These are phyloP conservation scores for Nautilus pompilius DNA, from an alignment of 1,140 invertebrate species.

Conservation along the genomic window DNA sequence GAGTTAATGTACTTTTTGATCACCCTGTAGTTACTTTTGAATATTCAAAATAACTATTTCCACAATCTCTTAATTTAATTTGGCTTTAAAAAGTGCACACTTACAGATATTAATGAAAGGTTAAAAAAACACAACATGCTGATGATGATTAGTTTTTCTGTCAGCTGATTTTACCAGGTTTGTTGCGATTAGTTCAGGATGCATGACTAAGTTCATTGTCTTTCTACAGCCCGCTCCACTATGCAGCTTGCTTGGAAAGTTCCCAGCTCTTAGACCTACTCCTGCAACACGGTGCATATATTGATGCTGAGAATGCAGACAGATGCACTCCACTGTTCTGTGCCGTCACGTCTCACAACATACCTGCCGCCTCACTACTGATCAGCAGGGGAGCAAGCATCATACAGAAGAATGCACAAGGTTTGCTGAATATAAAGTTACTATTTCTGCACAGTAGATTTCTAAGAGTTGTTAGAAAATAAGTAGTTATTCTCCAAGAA, in stretches of 20 bases:
- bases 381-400: slow-evolving; percentile 42
- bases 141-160: background rate
- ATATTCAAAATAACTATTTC: too few species aligned
- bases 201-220: background rate
- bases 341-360: slow-evolving; percentile 46
- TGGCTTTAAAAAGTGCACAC: too few species aligned
- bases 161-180: background rate
- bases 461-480: too few species aligned
- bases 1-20: too few species aligned
- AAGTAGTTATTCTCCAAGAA: too few species aligned
- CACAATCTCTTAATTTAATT: too few species aligned
- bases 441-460: too few species aligned
- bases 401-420: slow-evolving; percentile 44
- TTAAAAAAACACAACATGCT: background rate
- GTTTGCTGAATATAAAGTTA: too few species aligned
- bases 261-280: slow-evolving; percentile 42
- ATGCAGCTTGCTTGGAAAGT: slow-evolving; percentile 39
- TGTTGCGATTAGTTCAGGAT: background rate
- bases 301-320: slow-evolving; percentile 44
- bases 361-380: slow-evolving; percentile 44
- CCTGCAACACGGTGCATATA: slow-evolving; percentile 36
- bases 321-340: slow-evolving; percentile 47
- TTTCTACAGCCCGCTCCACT: slow-evolving; percentile 38
- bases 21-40: too few species aligned
- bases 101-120: background rate